Evolutionary conservation across 2,888 invertebrate genomes (phyloP).

Genomic region (Diploptera punctata): DNA sequence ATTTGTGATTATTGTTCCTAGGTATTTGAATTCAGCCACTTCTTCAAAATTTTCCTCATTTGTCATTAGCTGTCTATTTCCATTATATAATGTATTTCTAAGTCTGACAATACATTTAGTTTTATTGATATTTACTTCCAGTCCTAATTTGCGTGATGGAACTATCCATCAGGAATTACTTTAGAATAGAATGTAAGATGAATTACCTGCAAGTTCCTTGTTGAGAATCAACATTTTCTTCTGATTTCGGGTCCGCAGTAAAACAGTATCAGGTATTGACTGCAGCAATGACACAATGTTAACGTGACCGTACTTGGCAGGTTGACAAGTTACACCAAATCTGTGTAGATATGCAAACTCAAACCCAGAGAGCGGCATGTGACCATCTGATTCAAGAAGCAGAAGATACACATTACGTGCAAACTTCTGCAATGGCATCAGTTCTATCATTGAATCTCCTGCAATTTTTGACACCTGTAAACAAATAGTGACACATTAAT

Average conservation of each 20-base stretch:
- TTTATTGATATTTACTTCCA: too few relatives aligned
- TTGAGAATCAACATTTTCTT: conserved; percentile 59
- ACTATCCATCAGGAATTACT: too few relatives aligned
- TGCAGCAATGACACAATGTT: conserved; percentile 60
- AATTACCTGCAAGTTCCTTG: conserved; percentile 57
- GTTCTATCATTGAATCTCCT: conserved; percentile 51
- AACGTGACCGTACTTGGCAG: conserved; percentile 61
- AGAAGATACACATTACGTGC: conserved; percentile 61
- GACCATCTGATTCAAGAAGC: conserved; percentile 58
- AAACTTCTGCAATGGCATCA: conserved; percentile 59
- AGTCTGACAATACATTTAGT: too few relatives aligned
- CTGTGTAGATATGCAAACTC: conserved; percentile 54
- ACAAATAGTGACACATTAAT: background rate
- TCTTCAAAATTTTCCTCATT: too few relatives aligned
- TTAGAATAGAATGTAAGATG: background rate
- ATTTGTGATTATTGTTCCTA: too few relatives aligned
- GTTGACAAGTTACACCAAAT: conserved; percentile 57
- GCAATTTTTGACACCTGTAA: conserved; percentile 50
- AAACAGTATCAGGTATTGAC: conserved; percentile 61
- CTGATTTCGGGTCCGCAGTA: conserved; percentile 52
- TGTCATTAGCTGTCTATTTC: too few relatives aligned
- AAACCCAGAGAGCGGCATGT: conserved; percentile 55
- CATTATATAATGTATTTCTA: too few relatives aligned
- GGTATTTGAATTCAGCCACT: too few relatives aligned
- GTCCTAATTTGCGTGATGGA: too few relatives aligned